Evolutionary conservation across 2,888 invertebrate species (phyloP), one percentile per base, ranked within the genome.

Genomic region (Chrysotoxum bicinctum): DNA sequence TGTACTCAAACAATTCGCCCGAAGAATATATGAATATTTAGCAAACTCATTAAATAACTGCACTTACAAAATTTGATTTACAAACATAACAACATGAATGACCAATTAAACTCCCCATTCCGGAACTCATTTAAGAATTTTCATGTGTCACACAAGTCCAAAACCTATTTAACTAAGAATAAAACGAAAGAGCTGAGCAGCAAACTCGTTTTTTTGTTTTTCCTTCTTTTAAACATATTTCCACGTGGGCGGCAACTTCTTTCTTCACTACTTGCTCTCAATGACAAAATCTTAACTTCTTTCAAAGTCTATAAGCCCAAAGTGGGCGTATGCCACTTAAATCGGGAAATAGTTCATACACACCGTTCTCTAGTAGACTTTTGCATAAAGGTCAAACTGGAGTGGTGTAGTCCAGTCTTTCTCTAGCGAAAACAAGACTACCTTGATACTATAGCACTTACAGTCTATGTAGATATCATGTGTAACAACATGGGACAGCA

Each of bases 301-400:
- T 69, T 52, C 12, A 37, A 26, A 35, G 21, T 56, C 21, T 40
- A 30, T 23, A 21, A 58, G 50, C 35, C 23, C 14, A 26, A 19
- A 32, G 77, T 82, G 60, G 74, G 82, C 62, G 83, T 79, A 52
- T 45, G 23, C 26, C 62, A 43, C 26, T 50, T 80, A 69, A n/a
- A 50, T 43, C 56, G 64, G 70, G 30, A 62, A 68, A 68, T 78
- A 78, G 69, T 48, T 68, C 68, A 78, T 69, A 58, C 32, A 48
- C 10, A 32, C 32, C 30, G 12, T 9, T 26, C 10, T 3, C 16
- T 43, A 3, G 19, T 19, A 48, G 23, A 43, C 56, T 50, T 66
- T 79, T 78, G 56, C 69, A 82, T 77, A 83, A 83, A 79, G 79
- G 83, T 78, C 74, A 78, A 37, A 54, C 43, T 9, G 23, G 19